Evolutionary conservation across 2,888 invertebrate genomes (phyloP), one percentile per base, ranked within the genome.

Genomic region (Syrphus vitripennis): DNA sequence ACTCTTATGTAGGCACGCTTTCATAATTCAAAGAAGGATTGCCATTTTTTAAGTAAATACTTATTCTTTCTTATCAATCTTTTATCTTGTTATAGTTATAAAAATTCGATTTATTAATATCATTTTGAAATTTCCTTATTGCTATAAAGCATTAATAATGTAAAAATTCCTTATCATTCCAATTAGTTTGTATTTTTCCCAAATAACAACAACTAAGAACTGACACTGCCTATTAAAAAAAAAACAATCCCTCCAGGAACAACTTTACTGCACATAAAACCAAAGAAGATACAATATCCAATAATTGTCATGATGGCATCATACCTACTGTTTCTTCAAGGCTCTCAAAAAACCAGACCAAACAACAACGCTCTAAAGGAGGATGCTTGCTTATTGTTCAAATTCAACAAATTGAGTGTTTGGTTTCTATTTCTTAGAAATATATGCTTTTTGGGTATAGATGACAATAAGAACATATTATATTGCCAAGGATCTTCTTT

Each of bases 321-420:
- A n/a, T n/a, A n/a, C n/a, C n/a, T n/a, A 45, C 21, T 53, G 24
- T 37, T 65, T 53, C 31, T 14, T 29, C 6, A 40, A 26, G 40
- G 19, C 10, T 40, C 40, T 19, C 16, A 16, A 16, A 55, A n/a
- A 53, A 70, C 34, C 21, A 26, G 50, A 12, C 24, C 12, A 31
- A 67, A 57, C 24, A n/a, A 59, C 7, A 31, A 34, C 12, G 24
- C 29, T 45, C 16, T 6, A 19, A 12, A 34, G 9, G 50, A 45
- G 24, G 55, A 34, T 24, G 29, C 37, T 40, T 40, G 40, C 21
- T 40, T 40, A 57, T 65, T 72, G 45, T 67, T 79, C 40, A 74
- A 80, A 74, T 80, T 74, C 50, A 69, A 72, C 72, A 79, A 79
- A 79, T 74, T 65, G 79, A 72, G 79, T 67, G 71, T 72, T 67